phyloP scores from a whole-genome alignment of 2,113 vertebrate species.

The Bos taurus region ARS-UCD2.0 NC_037331.1:82666501-82667000 shows the following conservation, averaged over 20 bases:
- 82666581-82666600: not conserved
- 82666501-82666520: not conserved
- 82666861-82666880: not conserved
- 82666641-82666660: not conserved
- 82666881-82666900: not conserved
- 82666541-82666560: not conserved
- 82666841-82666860: not conserved
- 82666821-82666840: not conserved
- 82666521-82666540: accelerated
- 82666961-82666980: not conserved
- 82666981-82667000: not conserved
- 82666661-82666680: not conserved
- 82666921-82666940: constrained; percentile 17
- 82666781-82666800: not conserved
- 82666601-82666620: not conserved
- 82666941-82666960: not conserved
- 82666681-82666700: not conserved
- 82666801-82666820: not conserved
- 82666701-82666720: accelerated
- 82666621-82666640: not conserved
- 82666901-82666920: not conserved
- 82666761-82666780: not conserved
- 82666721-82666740: not conserved
- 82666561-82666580: accelerated
- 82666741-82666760: not conserved